Evolutionary conservation across 2,113 vertebrate genomes (phyloP).

Genomic region (Isurus oxyrinchus): DNA sequence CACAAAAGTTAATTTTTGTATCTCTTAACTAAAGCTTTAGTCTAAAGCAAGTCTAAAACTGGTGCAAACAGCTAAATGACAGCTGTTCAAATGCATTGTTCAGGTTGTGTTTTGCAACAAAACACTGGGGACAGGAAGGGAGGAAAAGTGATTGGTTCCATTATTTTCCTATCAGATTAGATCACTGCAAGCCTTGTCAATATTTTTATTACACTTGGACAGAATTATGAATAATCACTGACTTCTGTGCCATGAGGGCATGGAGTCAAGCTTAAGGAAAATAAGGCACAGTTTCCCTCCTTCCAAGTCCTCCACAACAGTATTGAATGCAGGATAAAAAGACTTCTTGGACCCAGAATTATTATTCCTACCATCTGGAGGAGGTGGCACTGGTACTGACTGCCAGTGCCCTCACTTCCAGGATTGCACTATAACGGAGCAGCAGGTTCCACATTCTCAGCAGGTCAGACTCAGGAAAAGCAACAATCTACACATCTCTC

Average conservation of each 20-base stretch:
- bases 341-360: no score
- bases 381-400: background rate
- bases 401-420: background rate
- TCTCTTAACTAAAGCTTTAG: background rate
- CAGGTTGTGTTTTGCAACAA: background rate
- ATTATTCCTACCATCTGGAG: background rate
- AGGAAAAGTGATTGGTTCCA: background rate
- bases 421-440: background rate
- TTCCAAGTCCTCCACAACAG: no score
- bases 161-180: background rate
- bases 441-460: background rate
- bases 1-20: background rate
- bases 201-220: background rate
- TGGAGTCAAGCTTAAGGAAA: no score
- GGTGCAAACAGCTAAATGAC: background rate
- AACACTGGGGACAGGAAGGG: background rate
- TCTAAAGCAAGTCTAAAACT: background rate
- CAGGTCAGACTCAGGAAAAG: background rate
- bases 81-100: background rate
- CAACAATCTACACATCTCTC: background rate
- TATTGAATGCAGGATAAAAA: no score
- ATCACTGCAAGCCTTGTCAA: background rate
- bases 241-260: background rate
- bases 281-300: no score
- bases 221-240: background rate